Base-by-base conservation (phyloP, 2,888 invertebrate genomes). In the Apoda limacodes region DNA sequence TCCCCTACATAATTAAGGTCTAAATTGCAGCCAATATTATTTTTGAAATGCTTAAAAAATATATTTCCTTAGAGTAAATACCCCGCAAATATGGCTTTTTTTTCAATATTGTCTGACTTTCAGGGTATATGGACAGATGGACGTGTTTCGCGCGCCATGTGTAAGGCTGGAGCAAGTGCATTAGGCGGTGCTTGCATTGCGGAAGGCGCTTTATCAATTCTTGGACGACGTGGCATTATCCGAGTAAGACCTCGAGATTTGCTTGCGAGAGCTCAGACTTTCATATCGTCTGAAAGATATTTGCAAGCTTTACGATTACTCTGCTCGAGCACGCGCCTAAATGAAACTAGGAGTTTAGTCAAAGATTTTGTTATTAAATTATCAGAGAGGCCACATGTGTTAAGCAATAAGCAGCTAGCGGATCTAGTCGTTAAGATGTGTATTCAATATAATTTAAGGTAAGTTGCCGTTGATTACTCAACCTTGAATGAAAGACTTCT, bases 111-210 rank as follows among this genome's bases (percentile, higher is more conserved):
- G n/a, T n/a, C n/a, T n/a, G n/a, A n/a, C n/a, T 55, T 53, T 10
- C 87, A 95, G 78, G 98, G 92, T 0, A 78, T 97, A 22, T 95
- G 96, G 38, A 98, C 98, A 0, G 98, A 98, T 4, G 97, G 98
- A 0, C 95, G 95, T 58, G 98, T 89, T 46, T 83, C 92, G 37
- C 82, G 81, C 3, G 86, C 86, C 0, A 75, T 86, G 60, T 81
- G 83, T 22, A 56, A 72, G 30, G 85, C 85, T 1, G 86, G 85
- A 1, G 81, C 74, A 3, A 82, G 82, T 47, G 86, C 86, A 0
- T 45, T 81, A 13, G 81, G 71, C 1, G 81, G 82, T 17, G 69
- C 67, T 2, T 63, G 68, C 42, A 64, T 66, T 47, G 59, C 81
- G 3, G 85, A 85, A 27, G 82, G 83, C 13, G 74, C 82, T 14